These are phyloP conservation scores for Drosophila saltans DNA, from an alignment of 1,140 invertebrate genomes.

Conservation along the genomic window DNA sequence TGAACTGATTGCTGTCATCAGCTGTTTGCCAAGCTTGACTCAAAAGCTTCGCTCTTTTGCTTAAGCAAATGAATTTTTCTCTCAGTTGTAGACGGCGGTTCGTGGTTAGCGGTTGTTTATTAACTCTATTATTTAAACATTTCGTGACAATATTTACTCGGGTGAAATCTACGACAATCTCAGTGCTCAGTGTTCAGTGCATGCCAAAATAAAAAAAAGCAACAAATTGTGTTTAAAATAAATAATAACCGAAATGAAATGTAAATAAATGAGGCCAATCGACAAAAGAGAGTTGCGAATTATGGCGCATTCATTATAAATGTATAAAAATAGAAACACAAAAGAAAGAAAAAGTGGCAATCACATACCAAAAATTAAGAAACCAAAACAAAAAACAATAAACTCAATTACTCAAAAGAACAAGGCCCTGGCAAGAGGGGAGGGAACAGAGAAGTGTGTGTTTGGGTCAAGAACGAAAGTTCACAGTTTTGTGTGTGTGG, in stretches of 20 bases:
- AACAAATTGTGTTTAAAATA: conserved; percentile 19
- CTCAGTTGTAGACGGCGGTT: conserved; percentile 56
- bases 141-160: conserved; percentile 44
- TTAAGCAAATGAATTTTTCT: conserved; percentile 12
- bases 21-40: conserved; percentile 63
- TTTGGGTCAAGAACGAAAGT: conserved; percentile 13
- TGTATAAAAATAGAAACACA: conserved; percentile 35
- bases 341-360: conserved; percentile 65
- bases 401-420: conserved; percentile 13
- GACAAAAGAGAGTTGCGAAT: conserved; percentile 54
- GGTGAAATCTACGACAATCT: conserved; percentile 71
- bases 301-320: conserved; percentile 68
- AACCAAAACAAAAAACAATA: conserved; percentile 22
- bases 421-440: conserved; percentile 6
- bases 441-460: neutral
- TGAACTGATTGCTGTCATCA: conserved; percentile 15
- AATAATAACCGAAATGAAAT: conserved; percentile 51
- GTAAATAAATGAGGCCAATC: conserved; percentile 67
- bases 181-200: conserved; percentile 41
- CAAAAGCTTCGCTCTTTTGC: conserved; percentile 50
- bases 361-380: conserved; percentile 14
- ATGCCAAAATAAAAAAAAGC: conserved; percentile 56
- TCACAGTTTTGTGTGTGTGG: neutral
- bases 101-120: conserved; percentile 54
- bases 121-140: conserved; percentile 20